Evolutionary conservation across 1,140 invertebrate species (phyloP).

Genomic region (Drosophila serrata): DNA sequence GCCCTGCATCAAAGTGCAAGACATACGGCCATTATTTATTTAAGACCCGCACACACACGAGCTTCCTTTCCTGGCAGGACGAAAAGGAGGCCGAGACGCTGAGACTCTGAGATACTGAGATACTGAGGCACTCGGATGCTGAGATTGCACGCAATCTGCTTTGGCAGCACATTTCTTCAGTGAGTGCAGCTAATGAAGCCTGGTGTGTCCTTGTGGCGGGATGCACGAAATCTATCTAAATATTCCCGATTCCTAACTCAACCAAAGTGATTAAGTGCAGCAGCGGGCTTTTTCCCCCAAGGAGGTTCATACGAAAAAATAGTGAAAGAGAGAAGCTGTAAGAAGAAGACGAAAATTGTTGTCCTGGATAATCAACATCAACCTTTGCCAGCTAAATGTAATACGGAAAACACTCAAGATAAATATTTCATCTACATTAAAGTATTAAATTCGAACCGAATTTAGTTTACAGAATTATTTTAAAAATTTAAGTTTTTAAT

Average conservation of each 20-base stretch:
- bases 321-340: constrained; percentile 16
- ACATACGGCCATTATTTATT: constrained; percentile 78
- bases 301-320: constrained; percentile 29
- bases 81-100: constrained; percentile 2
- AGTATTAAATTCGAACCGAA: too few species aligned
- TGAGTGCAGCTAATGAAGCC: constrained; percentile 73
- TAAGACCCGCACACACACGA: constrained; percentile 43
- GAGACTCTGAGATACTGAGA: constrained; percentile 67
- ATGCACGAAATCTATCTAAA: constrained; percentile 43
- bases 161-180: constrained; percentile 74
- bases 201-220: constrained; percentile 37
- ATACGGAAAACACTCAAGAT: background rate
- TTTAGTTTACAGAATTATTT: too few species aligned
- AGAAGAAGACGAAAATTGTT: constrained; percentile 41
- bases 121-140: constrained; percentile 47
- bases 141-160: constrained; percentile 81
- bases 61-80: constrained; percentile 34
- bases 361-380: constrained; percentile 48
- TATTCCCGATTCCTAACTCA: constrained; percentile 34
- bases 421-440: too few species aligned
- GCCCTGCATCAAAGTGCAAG: constrained; percentile 49
- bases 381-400: constrained; percentile 48
- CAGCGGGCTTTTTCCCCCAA: constrained; percentile 11
- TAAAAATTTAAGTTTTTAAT: too few species aligned
- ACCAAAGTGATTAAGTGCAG: constrained; percentile 39